Conservation (phyloP, 1,140 invertebrate genomes). For the Dryas iulia region DNA sequence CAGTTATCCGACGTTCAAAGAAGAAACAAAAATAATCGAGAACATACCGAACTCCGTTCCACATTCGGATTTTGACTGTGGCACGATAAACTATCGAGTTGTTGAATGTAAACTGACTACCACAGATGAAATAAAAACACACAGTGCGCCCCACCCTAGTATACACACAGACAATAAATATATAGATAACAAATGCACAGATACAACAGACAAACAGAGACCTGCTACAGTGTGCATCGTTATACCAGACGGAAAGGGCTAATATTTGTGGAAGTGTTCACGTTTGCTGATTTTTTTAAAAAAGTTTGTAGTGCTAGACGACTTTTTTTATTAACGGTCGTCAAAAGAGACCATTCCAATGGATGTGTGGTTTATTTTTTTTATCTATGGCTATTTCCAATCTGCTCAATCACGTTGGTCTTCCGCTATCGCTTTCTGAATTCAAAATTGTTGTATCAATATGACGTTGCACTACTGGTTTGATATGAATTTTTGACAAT, state of each 20-base stretch:
- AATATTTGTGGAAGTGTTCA: slow-evolving; percentile 37
- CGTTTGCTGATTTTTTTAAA: slow-evolving; percentile 21
- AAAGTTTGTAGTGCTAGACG: slow-evolving; percentile 26
- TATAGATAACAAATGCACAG: slow-evolving; percentile 17
- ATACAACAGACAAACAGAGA: slow-evolving; percentile 38
- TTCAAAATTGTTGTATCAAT: slow-evolving; percentile 18
- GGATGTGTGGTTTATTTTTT: slow-evolving; percentile 28
- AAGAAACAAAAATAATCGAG: slow-evolving; percentile 60
- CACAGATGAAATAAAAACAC: slow-evolving; percentile 61
- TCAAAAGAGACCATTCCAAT: slow-evolving; percentile 28
- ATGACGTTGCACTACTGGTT: neutral
- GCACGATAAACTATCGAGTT: slow-evolving; percentile 69
- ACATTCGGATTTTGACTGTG: slow-evolving; percentile 66
- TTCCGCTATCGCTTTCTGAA: slow-evolving; percentile 59
- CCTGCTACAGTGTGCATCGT: slow-evolving; percentile 80
- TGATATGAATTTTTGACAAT: slow-evolving; percentile 16
- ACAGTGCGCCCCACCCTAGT: slow-evolving; percentile 44
- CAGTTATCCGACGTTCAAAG: slow-evolving; percentile 70
- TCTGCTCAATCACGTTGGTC: slow-evolving; percentile 74
- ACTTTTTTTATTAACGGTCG: slow-evolving; percentile 10
- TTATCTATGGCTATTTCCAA: slow-evolving; percentile 25
- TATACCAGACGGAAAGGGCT: slow-evolving; percentile 80
- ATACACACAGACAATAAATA: slow-evolving; percentile 43
- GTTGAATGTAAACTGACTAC: slow-evolving; percentile 77
- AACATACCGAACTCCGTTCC: slow-evolving; percentile 62